These are phyloP conservation scores for Linurgus olivaceus DNA, from an alignment of 2,797 vertebrate species.

Conservation along the genomic window DNA sequence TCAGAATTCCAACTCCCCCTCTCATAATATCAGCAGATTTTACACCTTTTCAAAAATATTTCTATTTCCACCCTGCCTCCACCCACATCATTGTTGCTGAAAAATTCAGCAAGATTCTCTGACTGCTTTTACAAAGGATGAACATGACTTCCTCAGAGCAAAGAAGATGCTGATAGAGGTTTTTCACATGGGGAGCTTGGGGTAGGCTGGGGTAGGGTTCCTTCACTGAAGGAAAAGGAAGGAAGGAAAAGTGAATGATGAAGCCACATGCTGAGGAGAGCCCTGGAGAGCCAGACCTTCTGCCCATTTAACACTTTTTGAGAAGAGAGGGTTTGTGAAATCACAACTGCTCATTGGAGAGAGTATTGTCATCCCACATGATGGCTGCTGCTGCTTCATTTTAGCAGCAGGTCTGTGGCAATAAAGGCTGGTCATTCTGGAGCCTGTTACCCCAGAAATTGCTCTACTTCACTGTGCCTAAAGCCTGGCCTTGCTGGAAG, in stretches of 20 bases:
- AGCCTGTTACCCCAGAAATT: not conserved
- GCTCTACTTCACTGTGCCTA: not conserved
- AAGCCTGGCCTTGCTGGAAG: not conserved
- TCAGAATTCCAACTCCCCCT: not conserved
- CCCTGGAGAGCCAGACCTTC: not conserved
- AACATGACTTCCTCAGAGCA: not conserved
- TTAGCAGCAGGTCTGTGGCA: not conserved
- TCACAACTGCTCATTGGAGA: not conserved
- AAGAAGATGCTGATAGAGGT: not conserved
- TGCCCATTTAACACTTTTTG: not conserved
- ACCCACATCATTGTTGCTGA: not conserved
- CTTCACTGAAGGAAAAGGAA: not conserved
- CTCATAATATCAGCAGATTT: not conserved
- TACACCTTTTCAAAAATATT: not conserved
- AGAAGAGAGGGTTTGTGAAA: not conserved
- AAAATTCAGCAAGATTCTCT: not conserved
- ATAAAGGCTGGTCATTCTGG: not conserved
- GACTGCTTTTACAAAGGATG: not conserved
- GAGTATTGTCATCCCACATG: not conserved
- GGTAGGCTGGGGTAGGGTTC: not conserved
- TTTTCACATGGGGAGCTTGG: not conserved
- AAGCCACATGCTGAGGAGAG: not conserved
- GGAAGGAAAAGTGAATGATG: not conserved
- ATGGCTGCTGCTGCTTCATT: not conserved
- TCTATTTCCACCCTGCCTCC: not conserved